These are phyloP conservation scores for Tauraco hartlaubi DNA, from an alignment of 2,797 vertebrate species.

Conservation along the genomic window DNA sequence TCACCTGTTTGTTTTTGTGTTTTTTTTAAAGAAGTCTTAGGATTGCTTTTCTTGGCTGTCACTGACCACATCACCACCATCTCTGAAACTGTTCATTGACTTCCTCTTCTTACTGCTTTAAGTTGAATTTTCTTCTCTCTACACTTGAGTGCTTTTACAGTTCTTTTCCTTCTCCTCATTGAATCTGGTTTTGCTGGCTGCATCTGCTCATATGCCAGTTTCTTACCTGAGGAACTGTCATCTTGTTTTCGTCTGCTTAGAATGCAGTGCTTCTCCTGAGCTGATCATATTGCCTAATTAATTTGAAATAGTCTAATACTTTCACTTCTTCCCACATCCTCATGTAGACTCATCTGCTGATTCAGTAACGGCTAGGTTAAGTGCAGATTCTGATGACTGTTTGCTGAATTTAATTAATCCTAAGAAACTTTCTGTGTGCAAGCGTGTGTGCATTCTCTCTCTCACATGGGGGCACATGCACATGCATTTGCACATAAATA, in stretches of 20 bases:
- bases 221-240: conserved; percentile 2
- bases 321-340: neutral
- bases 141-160: neutral
- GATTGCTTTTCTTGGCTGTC: neutral
- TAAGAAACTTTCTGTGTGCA: neutral
- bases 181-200: neutral
- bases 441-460: neutral
- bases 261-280: neutral
- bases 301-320: neutral
- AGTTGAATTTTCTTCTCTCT: neutral
- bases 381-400: neutral
- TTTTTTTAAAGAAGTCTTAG: neutral
- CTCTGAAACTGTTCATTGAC: neutral
- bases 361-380: neutral
- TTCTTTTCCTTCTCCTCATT: neutral
- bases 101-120: neutral
- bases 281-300: neutral
- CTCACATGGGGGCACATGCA: neutral
- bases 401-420: neutral
- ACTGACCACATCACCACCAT: neutral
- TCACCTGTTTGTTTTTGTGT: neutral
- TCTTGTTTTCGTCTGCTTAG: neutral
- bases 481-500: neutral
- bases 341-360: neutral
- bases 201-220: neutral